Evolutionary conservation across 1,140 invertebrate species (phyloP), one percentile per base, ranked within the genome.

Genomic region (Bombus affinis): DNA sequence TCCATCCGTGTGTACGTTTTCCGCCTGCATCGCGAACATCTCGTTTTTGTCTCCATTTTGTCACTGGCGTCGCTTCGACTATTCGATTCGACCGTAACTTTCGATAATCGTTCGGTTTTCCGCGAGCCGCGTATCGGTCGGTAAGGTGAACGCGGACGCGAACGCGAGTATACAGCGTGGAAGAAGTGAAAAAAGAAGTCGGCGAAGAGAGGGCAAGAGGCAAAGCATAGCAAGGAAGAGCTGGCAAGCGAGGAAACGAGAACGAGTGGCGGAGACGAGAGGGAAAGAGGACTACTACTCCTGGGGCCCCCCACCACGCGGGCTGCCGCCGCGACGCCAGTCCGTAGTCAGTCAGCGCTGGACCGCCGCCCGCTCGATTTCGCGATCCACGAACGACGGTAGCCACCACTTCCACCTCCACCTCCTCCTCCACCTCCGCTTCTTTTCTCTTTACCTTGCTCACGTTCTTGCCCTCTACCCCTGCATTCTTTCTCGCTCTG

Each of bases 281-380:
- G 83, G 85, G 86, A 87, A 85, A 90, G 90, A 90, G 92, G 90
- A 90, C 86, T 83, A 88, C 91, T 89, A 89, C 91, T 91, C 88
- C 91, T 91, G 92, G 85, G 88, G 88, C 93, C 93, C 88, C 94
- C 94, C 94, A 94, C 94, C 92, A 93, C 89, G 92, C 92, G 93
- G 89, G 89, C 93, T 91, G 92, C 92, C 92, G 93, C 92, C 92
- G 94, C 93, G 93, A 94, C 94, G 94, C 92, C 91, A 94, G 93
- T 93, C 93, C 88, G 92, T 93, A 95, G 92, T 95, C 95, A 95
- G 95, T 95, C 94, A 95, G 94, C 94, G 95, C 94, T 95, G 95
- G 95, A 95, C 95, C 94, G 95, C 95, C 95, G 94, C 94, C 94
- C 94, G 94, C 93, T 94, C 93, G 85, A 92, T 92, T 91, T 91